A percentile compares a stretch with the other conserved stretches of the same genome.
Evolutionary conservation across 2,113 vertebrate genomes (phyloP).

Genomic region (Brachypodius melanocephalos): DNA sequence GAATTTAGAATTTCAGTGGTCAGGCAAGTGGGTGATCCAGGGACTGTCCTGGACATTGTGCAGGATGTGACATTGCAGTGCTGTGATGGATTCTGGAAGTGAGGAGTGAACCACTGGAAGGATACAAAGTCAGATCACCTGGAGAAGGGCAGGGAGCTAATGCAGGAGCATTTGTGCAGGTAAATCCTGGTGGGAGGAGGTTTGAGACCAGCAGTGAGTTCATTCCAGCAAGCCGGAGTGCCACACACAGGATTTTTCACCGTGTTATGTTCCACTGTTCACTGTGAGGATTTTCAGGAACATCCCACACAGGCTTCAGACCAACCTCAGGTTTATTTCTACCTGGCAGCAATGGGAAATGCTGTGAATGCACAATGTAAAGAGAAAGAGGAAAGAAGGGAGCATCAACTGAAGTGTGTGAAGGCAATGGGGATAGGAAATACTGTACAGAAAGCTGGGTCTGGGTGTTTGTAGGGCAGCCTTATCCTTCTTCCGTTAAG

Average conservation of each 20-base stretch:
- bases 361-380: background rate
- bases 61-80: background rate
- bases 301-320: slow-evolving; percentile 17
- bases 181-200: background rate
- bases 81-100: background rate
- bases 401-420: background rate
- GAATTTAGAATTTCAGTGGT: background rate
- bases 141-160: background rate
- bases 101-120: background rate
- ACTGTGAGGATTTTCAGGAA: slow-evolving; percentile 25
- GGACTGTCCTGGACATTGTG: background rate
- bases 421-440: background rate
- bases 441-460: background rate
- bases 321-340: background rate
- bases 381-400: background rate
- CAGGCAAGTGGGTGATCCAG: background rate
- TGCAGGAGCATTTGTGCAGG: background rate
- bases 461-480: background rate
- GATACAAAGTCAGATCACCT: background rate
- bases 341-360: background rate
- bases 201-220: background rate
- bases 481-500: background rate
- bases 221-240: background rate
- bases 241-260: background rate
- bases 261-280: background rate